phyloP scores from a whole-genome alignment of 2,797 vertebrate genomes.

The Anabas testudineus region DNA sequence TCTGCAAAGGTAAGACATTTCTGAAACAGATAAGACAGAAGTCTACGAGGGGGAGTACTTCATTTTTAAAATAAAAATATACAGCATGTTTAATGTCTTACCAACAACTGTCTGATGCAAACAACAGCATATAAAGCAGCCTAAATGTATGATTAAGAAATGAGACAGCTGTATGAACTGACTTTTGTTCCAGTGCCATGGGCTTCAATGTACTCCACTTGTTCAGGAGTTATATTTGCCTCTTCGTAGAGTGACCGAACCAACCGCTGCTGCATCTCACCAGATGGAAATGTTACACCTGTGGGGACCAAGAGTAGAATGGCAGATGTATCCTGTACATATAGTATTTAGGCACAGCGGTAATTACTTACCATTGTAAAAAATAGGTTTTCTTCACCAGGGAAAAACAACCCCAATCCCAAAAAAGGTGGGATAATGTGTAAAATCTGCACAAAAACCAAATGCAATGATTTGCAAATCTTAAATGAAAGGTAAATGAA shows the following conservation, averaged over 20 bases:
- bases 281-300: constrained; percentile 98
- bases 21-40: neutral
- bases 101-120: neutral
- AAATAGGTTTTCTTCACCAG: too few relatives aligned
- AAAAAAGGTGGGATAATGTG: too few relatives aligned
- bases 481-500: too few relatives aligned
- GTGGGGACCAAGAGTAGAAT: constrained; percentile 3
- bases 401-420: too few relatives aligned
- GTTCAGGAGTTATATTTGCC: constrained; percentile 80
- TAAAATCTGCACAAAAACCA: too few relatives aligned
- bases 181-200: constrained; percentile 99
- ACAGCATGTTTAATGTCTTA: neutral
- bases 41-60: neutral
- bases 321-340: neutral
- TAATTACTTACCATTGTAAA: too few relatives aligned
- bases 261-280: constrained; percentile 89
- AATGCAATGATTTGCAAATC: too few relatives aligned
- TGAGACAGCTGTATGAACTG: neutral
- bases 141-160: neutral
- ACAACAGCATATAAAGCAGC: neutral
- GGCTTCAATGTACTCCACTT: constrained; percentile 95
- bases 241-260: constrained; percentile 87
- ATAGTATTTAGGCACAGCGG: too few relatives aligned
- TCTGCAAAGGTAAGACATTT: neutral
- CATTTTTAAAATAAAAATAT: neutral